Percentiles rank a stretch among this genome's conserved stretches.
Conservation (phyloP, 2,113 vertebrate species). For the Danionella cerebrum region DNA sequence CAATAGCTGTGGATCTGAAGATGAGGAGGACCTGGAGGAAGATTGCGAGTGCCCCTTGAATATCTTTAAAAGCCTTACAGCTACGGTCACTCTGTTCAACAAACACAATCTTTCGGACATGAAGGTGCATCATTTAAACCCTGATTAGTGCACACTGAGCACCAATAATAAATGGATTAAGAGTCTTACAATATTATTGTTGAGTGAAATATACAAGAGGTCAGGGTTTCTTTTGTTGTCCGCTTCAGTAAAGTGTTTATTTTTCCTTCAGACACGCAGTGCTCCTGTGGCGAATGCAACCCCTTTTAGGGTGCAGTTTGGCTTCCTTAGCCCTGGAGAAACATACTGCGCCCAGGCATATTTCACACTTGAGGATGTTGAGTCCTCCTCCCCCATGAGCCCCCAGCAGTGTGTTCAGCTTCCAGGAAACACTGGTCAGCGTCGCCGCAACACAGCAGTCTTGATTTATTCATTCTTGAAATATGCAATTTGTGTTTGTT, state of each 20-base stretch:
- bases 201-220: no score
- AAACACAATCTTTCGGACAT: conserved; percentile 21
- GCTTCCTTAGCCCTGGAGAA: conserved; percentile 42
- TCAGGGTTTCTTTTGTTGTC: no score
- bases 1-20: background rate
- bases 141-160: no score
- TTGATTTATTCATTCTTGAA: no score
- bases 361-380: conserved; percentile 33
- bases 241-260: background rate
- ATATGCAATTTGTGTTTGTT: no score
- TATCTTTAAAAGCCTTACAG: conserved; percentile 33
- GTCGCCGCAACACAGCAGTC: background rate
- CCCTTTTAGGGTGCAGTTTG: conserved; percentile 37
- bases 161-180: no score
- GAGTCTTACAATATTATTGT: no score
- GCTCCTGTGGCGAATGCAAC: conserved; percentile 28
- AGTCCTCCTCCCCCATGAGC: conserved; percentile 40
- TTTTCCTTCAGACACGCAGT: conserved; percentile 36
- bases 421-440: background rate
- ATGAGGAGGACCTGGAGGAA: background rate
- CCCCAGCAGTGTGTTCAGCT: conserved; percentile 46
- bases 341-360: conserved; percentile 57
- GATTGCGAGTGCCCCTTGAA: conserved; percentile 41
- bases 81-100: conserved; percentile 57
- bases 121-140: conserved; percentile 38